These are phyloP conservation scores for Craniophora ligustri DNA, from an alignment of 2,888 invertebrate genomes.

Conservation along the genomic window DNA sequence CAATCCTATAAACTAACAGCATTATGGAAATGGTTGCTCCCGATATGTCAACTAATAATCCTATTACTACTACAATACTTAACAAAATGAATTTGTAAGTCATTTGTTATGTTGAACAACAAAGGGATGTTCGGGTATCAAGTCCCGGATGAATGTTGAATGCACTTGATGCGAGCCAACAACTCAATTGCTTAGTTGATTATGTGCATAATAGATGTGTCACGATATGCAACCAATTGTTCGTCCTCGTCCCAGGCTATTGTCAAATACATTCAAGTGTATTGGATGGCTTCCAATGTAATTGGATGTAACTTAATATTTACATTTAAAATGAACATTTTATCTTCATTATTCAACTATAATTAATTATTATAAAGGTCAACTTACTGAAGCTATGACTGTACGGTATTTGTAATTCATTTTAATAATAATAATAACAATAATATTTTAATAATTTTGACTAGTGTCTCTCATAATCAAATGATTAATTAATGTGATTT, in stretches of 20 bases:
- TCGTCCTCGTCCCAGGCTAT: neutral
- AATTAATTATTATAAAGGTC: too few relatives aligned
- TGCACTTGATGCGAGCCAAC: conserved; percentile 8
- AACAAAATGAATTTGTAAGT: conserved; percentile 11
- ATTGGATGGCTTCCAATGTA: neutral
- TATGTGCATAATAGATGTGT: conserved; percentile 15
- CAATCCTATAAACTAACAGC: too few relatives aligned
- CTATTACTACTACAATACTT: neutral
- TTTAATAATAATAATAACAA: too few relatives aligned
- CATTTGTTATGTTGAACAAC: conserved; percentile 8
- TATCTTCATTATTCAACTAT: too few relatives aligned
- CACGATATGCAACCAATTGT: conserved; percentile 1
- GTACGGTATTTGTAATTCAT: too few relatives aligned
- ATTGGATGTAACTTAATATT: too few relatives aligned
- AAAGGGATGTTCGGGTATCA: conserved; percentile 26
- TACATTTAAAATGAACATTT: too few relatives aligned
- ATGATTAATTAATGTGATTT: too few relatives aligned
- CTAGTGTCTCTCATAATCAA: too few relatives aligned
- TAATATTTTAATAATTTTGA: too few relatives aligned
- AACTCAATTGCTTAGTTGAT: conserved; percentile 15
- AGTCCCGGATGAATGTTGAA: conserved; percentile 11
- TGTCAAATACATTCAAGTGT: neutral
- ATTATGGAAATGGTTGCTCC: too few relatives aligned
- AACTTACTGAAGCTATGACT: too few relatives aligned
- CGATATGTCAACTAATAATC: neutral